Evolutionary conservation across 2,113 vertebrate genomes (phyloP).

Genomic region (Menura novaehollandiae): DNA sequence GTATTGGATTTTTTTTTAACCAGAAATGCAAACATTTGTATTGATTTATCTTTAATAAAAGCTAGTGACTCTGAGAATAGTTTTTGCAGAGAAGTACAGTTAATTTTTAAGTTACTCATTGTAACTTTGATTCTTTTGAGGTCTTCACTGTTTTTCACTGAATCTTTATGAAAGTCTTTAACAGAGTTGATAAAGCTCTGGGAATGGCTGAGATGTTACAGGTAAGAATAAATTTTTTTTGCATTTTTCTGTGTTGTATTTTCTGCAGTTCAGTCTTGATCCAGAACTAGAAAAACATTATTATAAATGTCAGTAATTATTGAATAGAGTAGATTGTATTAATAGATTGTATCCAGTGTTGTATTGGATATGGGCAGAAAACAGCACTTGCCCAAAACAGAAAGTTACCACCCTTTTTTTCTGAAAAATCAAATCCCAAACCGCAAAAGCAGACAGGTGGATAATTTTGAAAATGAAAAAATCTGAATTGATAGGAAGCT

Average conservation of each 20-base stretch:
- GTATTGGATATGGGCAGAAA: not conserved
- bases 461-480: not conserved
- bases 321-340: not conserved
- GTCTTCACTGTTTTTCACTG: not conserved
- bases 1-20: not conserved
- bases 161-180: not conserved
- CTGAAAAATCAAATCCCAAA: not conserved
- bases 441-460: not conserved
- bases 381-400: not conserved
- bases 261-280: not conserved
- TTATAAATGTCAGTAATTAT: not conserved
- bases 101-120: not conserved
- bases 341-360: not conserved
- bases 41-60: not conserved
- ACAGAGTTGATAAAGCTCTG: not conserved
- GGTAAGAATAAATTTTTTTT: not conserved
- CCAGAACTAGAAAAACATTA: not conserved
- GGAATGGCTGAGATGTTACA: not conserved
- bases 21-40: not conserved
- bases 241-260: not conserved
- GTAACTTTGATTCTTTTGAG: not conserved
- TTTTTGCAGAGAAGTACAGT: not conserved
- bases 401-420: not conserved
- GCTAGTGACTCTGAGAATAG: not conserved
- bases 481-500: not conserved